These are phyloP conservation scores for Musca domestica DNA, from an alignment of 1,140 invertebrate species.

Conservation along the genomic window DNA sequence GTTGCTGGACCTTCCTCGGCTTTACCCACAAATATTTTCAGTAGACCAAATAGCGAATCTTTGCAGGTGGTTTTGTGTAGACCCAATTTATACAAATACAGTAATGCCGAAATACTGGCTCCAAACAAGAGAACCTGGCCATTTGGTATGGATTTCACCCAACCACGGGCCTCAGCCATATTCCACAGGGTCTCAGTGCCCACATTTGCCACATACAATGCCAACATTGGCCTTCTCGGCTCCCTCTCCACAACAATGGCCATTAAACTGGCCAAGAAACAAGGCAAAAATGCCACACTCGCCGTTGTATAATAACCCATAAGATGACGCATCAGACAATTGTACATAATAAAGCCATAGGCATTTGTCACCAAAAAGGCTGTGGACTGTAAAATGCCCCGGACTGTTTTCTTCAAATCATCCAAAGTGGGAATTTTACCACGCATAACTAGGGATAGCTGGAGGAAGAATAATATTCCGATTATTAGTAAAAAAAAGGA, in stretches of 20 bases:
- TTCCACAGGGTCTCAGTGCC: constrained; percentile 76
- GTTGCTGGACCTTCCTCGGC: constrained; percentile 58
- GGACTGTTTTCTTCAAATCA: constrained; percentile 65
- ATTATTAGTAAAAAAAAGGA: no score
- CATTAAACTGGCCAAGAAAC: constrained; percentile 67
- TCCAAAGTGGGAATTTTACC: constrained; percentile 62
- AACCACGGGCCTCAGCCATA: constrained; percentile 67
- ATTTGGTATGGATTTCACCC: constrained; percentile 61
- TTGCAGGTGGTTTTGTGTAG: constrained; percentile 40
- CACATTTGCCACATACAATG: constrained; percentile 79
- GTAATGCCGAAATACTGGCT: constrained; percentile 59
- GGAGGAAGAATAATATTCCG: no score
- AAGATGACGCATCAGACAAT: constrained; percentile 66
- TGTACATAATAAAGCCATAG: constrained; percentile 68
- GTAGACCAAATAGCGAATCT: constrained; percentile 66
- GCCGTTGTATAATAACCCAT: constrained; percentile 69
- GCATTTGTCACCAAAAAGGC: constrained; percentile 73
- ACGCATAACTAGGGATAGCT: constrained; percentile 70
- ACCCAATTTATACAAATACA: constrained; percentile 62
- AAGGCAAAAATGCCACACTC: constrained; percentile 69
- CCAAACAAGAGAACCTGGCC: constrained; percentile 70
- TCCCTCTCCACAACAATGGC: constrained; percentile 75
- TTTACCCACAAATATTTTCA: constrained; percentile 66
- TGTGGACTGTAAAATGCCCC: constrained; percentile 72
- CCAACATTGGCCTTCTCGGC: constrained; percentile 67